phyloP scores from a whole-genome alignment of 2,113 vertebrate species.

The Dinomys branickii region DNA sequence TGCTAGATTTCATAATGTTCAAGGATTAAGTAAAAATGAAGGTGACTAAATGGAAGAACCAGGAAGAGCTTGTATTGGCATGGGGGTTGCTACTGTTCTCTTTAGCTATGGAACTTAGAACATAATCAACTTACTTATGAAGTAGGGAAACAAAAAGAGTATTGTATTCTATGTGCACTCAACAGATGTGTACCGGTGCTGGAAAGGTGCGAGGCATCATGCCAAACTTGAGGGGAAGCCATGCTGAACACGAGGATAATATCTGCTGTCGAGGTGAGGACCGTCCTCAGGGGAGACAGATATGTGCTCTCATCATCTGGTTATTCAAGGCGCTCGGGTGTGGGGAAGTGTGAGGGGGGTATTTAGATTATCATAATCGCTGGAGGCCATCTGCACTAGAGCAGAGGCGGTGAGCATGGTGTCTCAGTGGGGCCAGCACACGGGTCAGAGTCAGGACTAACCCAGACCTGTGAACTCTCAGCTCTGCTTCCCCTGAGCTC shows the following conservation, averaged over 20 bases:
- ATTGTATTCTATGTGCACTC: not conserved
- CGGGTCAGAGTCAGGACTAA: not conserved
- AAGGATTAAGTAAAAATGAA: conserved; percentile 36
- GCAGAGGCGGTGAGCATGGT: not conserved
- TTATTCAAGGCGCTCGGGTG: not conserved
- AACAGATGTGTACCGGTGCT: not conserved
- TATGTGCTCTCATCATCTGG: not conserved
- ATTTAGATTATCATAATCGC: not conserved
- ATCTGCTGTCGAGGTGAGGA: not conserved
- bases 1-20: conserved; percentile 32
- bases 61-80: not conserved
- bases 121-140: not conserved
- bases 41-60: not conserved
- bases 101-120: not conserved
- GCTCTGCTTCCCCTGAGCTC: not conserved
- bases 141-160: not conserved
- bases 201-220: not conserved
- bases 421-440: not conserved
- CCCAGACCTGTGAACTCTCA: not conserved
- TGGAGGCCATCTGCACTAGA: not conserved
- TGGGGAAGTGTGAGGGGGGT: not conserved
- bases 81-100: not conserved
- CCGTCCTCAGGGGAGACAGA: not conserved
- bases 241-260: not conserved
- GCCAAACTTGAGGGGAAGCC: not conserved